Conservation (phyloP, 1,140 invertebrate species). For the Drosophila kohkoa region DNA sequence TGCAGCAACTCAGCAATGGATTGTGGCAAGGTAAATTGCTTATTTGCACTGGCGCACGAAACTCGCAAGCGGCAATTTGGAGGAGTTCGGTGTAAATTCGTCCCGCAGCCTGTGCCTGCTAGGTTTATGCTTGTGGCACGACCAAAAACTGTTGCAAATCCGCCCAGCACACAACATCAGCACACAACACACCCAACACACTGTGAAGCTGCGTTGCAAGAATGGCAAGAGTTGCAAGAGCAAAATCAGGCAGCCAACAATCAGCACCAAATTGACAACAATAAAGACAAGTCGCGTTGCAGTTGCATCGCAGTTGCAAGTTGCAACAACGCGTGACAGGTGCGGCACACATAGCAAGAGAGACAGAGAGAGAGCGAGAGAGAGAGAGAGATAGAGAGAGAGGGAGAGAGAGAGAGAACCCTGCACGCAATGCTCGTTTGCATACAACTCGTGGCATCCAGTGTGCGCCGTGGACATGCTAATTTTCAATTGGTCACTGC, state of each 20-base stretch:
- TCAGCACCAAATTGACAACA: constrained; percentile 76
- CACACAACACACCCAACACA: neutral
- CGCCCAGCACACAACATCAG: neutral
- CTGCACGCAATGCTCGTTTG: constrained; percentile 48
- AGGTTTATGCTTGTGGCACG: constrained; percentile 15
- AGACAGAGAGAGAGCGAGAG: too few relatives aligned
- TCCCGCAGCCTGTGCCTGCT: neutral
- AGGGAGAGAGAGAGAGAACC: neutral
- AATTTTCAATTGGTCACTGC: constrained; percentile 77
- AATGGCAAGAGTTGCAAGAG: constrained; percentile 5
- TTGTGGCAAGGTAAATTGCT: neutral
- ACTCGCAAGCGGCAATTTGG: neutral
- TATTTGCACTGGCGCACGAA: constrained; percentile 1
- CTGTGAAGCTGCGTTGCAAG: constrained; percentile 10
- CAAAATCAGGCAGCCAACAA: constrained; percentile 46
- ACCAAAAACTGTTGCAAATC: constrained; percentile 12
- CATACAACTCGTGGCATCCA: constrained; percentile 34
- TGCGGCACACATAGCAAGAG: neutral
- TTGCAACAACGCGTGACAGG: neutral
- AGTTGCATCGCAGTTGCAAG: constrained; percentile 41
- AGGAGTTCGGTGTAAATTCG: neutral
- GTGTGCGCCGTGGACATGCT: constrained; percentile 61
- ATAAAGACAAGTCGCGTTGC: constrained; percentile 52
- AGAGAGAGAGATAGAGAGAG: too few relatives aligned
- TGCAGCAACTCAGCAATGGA: neutral